Evolutionary conservation across 2,888 invertebrate genomes (phyloP).

Genomic region (Cyaniris semiargus): DNA sequence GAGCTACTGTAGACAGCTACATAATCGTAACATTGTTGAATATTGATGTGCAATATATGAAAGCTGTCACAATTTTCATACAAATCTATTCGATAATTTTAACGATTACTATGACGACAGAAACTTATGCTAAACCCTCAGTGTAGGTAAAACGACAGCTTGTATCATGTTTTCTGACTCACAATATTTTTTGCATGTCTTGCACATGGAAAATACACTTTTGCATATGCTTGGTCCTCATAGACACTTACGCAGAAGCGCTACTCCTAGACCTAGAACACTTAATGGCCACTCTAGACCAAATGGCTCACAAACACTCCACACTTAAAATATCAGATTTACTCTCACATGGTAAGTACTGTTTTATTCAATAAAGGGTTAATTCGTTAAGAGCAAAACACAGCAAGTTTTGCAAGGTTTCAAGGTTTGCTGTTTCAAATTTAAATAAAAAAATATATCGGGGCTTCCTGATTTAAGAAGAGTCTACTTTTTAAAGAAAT

Average conservation of each 20-base stretch:
- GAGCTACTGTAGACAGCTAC: background rate
- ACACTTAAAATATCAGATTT: slow-evolving; percentile 77
- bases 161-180: slow-evolving; percentile 44
- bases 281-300: slow-evolving; percentile 79
- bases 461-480: background rate
- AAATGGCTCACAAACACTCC: slow-evolving; percentile 79
- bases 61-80: no score
- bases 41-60: no score
- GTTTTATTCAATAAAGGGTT: background rate
- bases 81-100: background rate
- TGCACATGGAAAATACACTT: slow-evolving; percentile 74
- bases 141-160: slow-evolving; percentile 37
- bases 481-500: background rate
- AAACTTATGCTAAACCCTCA: background rate
- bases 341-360: slow-evolving; percentile 74
- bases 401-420: background rate
- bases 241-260: slow-evolving; percentile 79
- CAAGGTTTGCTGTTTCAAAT: background rate
- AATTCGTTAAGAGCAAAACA: background rate
- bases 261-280: slow-evolving; percentile 79
- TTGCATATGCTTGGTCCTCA: slow-evolving; percentile 65
- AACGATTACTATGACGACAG: background rate
- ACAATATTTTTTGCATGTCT: slow-evolving; percentile 77
- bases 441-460: background rate
- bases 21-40: background rate